These are phyloP conservation scores for Melanotaenia trifasciata DNA, from an alignment of 2,797 vertebrate genomes.

Conservation along the genomic window DNA sequence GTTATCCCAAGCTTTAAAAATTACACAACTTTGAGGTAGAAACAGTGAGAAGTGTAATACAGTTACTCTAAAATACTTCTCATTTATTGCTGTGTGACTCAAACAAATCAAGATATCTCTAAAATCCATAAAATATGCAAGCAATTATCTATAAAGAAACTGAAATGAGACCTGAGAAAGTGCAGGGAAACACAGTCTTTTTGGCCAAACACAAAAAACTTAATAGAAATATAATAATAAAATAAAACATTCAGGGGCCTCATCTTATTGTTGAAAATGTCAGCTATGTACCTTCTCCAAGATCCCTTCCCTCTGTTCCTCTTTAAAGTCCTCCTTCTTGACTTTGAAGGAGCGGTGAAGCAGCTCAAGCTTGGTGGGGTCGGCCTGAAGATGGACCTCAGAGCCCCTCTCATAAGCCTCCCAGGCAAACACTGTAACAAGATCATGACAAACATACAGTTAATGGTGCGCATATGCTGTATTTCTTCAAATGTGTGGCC, in stretches of 20 bases:
- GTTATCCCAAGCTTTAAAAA: not conserved
- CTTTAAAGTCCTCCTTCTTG: conserved; percentile 98
- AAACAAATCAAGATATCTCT: not conserved
- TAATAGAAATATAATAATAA: not conserved
- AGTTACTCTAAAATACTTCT: not conserved
- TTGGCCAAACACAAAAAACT: not conserved
- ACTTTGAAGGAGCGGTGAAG: conserved; percentile 96
- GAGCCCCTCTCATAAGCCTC: conserved; percentile 98
- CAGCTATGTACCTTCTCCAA: conserved; percentile 88
- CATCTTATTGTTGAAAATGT: not conserved
- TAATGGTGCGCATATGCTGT: not conserved
- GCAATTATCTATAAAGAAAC: not conserved
- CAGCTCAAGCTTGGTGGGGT: conserved; percentile 96
- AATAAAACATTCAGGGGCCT: not conserved
- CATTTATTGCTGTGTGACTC: not conserved
- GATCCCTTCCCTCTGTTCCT: conserved; percentile 93
- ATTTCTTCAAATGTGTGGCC: not conserved
- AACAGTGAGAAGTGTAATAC: not conserved
- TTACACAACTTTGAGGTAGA: not conserved
- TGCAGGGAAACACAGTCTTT: not conserved
- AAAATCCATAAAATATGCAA: not conserved
- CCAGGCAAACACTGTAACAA: conserved; percentile 94
- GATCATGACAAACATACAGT: not conserved
- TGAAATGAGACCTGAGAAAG: not conserved
- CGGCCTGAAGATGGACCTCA: conserved; percentile 97